Base-by-base conservation (phyloP, 1,140 invertebrate genomes). In the Heliconius eleuchia region DNA sequence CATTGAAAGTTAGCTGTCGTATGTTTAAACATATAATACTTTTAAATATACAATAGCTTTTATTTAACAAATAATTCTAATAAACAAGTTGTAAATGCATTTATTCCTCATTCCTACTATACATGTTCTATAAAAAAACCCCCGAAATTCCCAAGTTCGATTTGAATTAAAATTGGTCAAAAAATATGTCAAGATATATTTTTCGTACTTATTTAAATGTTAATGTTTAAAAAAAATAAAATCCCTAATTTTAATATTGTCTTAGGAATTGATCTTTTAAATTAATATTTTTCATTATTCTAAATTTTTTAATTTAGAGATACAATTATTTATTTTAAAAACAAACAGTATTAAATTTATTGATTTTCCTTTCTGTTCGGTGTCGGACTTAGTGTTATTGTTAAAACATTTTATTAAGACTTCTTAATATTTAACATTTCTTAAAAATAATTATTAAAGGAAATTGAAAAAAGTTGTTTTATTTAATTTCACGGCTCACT, bases 71-170 rank as follows among this genome's bases (percentile, higher is more conserved):
- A 60, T 60, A 66, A 66, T 16, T 66, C 3, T 66, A 27, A 66
- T 66, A 27, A 66, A 30, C 55, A 66, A 66, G 23, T 66, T 66
- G 13, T 30, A 66, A 66, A 66, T 66, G 60, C 13, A 66, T 66
- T 66, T 30, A 66, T 66, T 16, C 60, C 55, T 60, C 4, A 66
- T 66, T 66, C 60, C 60, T 66, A 66, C 60, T 66, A 66, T 66
- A 66, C 60, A 60, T 60, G 11, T 52, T 52, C n/a, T 57, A 23
- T 57, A 30, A 16, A 66, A 13, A 27, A 16, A 8, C 55, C 55
- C 0, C 23, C 13, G 13, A 66, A 66, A 60, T 11, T 60, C 57
- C n/a, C 57, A 27, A 30, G 23, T 27, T 66, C 60, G n/a, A 27
- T 30, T 66, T 27, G 27, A 13, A 66, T 57, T 57, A 8, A 23